Evolutionary conservation across 2,797 vertebrate species (phyloP).

Genomic region (Apodemus agrarius): DNA sequence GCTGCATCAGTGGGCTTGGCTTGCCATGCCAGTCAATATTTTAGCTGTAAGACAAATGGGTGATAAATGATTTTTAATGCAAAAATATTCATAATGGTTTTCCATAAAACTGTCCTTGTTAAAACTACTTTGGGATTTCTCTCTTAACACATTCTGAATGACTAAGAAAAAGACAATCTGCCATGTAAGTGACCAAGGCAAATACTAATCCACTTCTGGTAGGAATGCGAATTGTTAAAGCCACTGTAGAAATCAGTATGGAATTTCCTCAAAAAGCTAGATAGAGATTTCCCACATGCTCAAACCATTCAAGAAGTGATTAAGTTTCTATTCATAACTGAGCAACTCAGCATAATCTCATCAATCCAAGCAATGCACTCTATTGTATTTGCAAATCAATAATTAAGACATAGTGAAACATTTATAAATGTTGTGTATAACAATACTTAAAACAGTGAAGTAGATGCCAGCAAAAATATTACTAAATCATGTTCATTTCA

Average conservation of each 20-base stretch:
- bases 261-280: background rate
- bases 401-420: background rate
- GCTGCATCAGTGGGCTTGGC: background rate
- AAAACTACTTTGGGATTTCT: background rate
- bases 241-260: background rate
- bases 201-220: background rate
- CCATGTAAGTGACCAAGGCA: background rate
- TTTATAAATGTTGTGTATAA: background rate
- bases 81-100: background rate
- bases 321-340: no score
- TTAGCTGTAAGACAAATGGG: background rate
- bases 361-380: background rate
- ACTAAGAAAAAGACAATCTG: background rate
- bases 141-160: background rate
- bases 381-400: background rate
- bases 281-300: background rate
- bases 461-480: background rate
- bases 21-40: background rate
- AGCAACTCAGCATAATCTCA: no score
- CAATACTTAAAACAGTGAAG: background rate
- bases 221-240: background rate
- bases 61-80: background rate
- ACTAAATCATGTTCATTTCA: background rate
- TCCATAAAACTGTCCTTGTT: background rate
- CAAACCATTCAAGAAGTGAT: background rate